Evolutionary conservation across 2,113 vertebrate species (phyloP).

Genomic region (Alces alces): DNA sequence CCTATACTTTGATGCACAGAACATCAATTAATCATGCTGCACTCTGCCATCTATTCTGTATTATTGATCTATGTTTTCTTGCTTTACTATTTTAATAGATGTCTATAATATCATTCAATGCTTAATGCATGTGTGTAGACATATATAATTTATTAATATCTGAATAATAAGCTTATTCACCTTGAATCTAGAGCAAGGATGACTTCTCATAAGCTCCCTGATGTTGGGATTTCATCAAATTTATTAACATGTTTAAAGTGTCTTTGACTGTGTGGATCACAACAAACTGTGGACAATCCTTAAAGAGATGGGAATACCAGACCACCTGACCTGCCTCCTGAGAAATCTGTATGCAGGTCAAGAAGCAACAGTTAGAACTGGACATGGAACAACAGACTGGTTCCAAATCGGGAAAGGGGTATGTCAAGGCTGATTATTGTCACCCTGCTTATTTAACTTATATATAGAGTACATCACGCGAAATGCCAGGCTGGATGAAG

Average conservation of each 20-base stretch:
- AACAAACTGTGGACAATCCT: background rate
- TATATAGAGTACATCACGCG: background rate
- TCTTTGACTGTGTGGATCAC: background rate
- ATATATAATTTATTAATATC: background rate
- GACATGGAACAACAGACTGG: background rate
- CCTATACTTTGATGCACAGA: background rate
- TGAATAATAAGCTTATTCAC: background rate
- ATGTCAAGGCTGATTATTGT: background rate
- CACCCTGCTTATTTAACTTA: background rate
- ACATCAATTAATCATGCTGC: background rate
- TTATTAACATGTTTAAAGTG: background rate
- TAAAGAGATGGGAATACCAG: background rate
- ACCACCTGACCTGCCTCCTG: background rate
- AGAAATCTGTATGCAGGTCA: background rate
- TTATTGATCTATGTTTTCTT: background rate
- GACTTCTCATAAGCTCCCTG: background rate
- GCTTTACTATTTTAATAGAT: background rate
- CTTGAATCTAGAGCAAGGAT: background rate
- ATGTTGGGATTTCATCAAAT: background rate
- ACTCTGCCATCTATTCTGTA: background rate
- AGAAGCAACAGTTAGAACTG: background rate
- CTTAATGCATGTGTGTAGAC: background rate
- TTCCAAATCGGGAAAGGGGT: accelerated
- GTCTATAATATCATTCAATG: background rate
- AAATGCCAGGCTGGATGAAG: background rate